Percentiles rank a stretch among this genome's conserved stretches.
Conservation (phyloP, 2,797 vertebrate genomes). For the Molossus alvarezi region DNA sequence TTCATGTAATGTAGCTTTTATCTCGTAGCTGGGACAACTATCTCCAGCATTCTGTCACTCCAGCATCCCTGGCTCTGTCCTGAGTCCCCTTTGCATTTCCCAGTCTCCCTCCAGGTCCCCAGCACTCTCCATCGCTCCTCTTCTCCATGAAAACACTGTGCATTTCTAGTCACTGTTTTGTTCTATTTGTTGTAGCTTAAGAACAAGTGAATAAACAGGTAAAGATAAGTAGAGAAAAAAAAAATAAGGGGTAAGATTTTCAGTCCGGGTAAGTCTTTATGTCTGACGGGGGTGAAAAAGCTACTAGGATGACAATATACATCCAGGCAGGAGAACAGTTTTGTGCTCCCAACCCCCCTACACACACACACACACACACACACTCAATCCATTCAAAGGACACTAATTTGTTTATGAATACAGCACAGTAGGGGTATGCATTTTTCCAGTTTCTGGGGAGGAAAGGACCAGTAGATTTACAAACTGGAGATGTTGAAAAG, state of each 20-base stretch:
- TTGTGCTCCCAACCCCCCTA: background rate
- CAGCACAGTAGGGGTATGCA: constrained; percentile 86
- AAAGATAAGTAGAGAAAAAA: constrained; percentile 83
- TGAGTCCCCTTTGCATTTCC: constrained; percentile 42
- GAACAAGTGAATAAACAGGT: constrained; percentile 87
- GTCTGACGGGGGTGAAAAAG: constrained; percentile 67
- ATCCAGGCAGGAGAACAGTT: constrained; percentile 77
- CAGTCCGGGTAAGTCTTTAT: constrained; percentile 83
- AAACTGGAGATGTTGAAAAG: constrained; percentile 85
- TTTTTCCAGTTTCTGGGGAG: constrained; percentile 86
- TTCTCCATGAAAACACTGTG: constrained; percentile 80
- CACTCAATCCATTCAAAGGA: constrained; percentile 86
- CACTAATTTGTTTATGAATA: constrained; percentile 92
- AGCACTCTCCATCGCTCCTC: constrained; percentile 17
- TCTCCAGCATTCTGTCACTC: constrained; percentile 91
- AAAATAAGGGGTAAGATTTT: constrained; percentile 85
- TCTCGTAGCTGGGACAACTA: constrained; percentile 95
- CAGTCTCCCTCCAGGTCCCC: constrained; percentile 35
- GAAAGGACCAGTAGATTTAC: constrained; percentile 80
- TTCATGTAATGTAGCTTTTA: constrained; percentile 99
- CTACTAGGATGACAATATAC: constrained; percentile 83
- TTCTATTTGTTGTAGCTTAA: constrained; percentile 67
- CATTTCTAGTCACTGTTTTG: constrained; percentile 86
- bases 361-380: constrained; percentile 15
- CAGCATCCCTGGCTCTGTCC: constrained; percentile 86